Percentiles rank a stretch among this genome's conserved stretches.
phyloP scores from a whole-genome alignment of 1,140 invertebrate species.

The Spodoptera frugiperda region DNA sequence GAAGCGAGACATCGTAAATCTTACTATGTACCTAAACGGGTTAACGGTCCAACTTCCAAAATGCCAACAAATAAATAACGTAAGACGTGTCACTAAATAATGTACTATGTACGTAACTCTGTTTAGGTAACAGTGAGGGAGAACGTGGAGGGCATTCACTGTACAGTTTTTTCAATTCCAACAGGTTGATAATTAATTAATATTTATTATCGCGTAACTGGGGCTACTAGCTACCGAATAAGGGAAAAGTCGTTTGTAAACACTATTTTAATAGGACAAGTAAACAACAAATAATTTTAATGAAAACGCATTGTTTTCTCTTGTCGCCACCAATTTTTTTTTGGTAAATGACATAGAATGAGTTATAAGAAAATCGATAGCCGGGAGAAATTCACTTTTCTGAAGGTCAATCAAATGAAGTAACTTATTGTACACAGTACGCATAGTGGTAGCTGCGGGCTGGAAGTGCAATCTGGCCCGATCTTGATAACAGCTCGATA shows the following conservation, averaged over 20 bases:
- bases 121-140: slow-evolving; percentile 14
- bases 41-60: slow-evolving; percentile 10
- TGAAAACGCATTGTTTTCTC: too few relatives aligned
- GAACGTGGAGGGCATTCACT: neutral
- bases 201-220: neutral
- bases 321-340: neutral
- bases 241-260: neutral
- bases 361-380: neutral
- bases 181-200: slow-evolving; percentile 6
- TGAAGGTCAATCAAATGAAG: slow-evolving; percentile 34
- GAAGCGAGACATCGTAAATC: slow-evolving; percentile 16
- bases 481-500: slow-evolving; percentile 25
- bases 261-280: neutral
- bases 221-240: neutral
- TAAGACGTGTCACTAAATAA: slow-evolving; percentile 11
- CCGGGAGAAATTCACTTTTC: slow-evolving; percentile 17
- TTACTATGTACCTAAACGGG: neutral
- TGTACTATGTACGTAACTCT: neutral
- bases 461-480: slow-evolving; percentile 38
- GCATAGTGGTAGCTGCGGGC: neutral
- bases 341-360: neutral
- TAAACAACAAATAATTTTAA: too few relatives aligned
- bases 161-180: neutral
- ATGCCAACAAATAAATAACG: slow-evolving; percentile 10
- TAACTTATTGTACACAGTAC: neutral